Evolutionary conservation across 2,113 vertebrate genomes (phyloP).

Genomic region (Budorcas taxicolor): DNA sequence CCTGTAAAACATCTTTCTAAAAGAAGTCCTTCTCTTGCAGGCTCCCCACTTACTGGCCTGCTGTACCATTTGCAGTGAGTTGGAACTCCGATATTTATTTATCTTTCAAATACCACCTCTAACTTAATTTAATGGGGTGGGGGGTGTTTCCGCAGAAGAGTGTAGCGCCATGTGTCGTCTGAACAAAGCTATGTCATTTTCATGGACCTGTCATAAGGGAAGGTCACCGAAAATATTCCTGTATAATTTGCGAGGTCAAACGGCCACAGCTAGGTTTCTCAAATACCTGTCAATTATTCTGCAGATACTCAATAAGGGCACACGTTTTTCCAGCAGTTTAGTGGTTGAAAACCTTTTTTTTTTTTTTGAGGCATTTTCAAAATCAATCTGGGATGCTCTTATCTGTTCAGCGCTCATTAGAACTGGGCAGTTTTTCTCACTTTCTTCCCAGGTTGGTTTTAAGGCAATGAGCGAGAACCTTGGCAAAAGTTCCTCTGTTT

Average conservation of each 20-base stretch:
- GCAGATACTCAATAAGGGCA: background rate
- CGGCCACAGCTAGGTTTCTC: conserved; percentile 48
- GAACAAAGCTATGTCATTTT: conserved; percentile 41
- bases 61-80: conserved; percentile 63
- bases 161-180: background rate
- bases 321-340: conserved; percentile 7
- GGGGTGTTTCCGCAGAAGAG: conserved; percentile 49
- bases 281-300: conserved; percentile 60
- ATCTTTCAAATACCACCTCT: conserved; percentile 68
- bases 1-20: conserved; percentile 71
- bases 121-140: conserved; percentile 38
- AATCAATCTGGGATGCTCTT: background rate
- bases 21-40: conserved; percentile 66
- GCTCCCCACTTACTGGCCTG: conserved; percentile 37
- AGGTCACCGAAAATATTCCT: conserved; percentile 61
- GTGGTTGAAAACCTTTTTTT: conserved; percentile 49
- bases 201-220: background rate
- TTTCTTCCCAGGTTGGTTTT: conserved; percentile 41
- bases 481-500: conserved; percentile 5
- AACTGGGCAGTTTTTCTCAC: background rate
- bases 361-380: conserved; percentile 10
- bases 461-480: background rate
- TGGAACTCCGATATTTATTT: conserved; percentile 68
- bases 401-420: conserved; percentile 26
- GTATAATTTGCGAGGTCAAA: conserved; percentile 41